Conservation (phyloP, 2,888 invertebrate species). For the Sphinx pinastri region DNA sequence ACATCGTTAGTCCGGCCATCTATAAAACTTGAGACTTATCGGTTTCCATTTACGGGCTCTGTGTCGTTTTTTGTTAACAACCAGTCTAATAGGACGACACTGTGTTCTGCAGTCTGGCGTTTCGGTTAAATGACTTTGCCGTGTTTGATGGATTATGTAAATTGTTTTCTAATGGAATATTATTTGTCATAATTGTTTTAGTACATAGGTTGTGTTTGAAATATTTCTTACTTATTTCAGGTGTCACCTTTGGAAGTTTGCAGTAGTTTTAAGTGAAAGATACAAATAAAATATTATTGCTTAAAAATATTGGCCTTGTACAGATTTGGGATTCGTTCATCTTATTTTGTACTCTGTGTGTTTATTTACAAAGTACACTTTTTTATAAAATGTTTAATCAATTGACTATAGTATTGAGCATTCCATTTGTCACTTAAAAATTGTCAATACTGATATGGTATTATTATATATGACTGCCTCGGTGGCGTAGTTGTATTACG, state of each 20-base stretch:
- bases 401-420: too few species aligned
- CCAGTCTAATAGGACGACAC: conserved; percentile 46
- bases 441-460: too few species aligned
- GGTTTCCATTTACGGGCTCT: conserved; percentile 41
- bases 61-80: conserved; percentile 40
- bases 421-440: too few species aligned
- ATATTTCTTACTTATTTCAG: neutral
- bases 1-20: neutral
- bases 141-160: neutral
- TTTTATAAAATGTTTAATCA: too few species aligned
- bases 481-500: too few species aligned
- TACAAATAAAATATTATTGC: neutral
- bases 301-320: neutral
- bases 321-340: too few species aligned
- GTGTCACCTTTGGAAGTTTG: neutral
- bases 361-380: too few species aligned
- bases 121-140: conserved; percentile 42
- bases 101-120: conserved; percentile 39
- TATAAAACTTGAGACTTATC: conserved; percentile 31
- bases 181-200: neutral
- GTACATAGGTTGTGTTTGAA: neutral
- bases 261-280: neutral
- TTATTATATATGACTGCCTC: too few species aligned
- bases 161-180: neutral
- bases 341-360: too few species aligned